Conservation (phyloP, 2,113 vertebrate genomes). For the Sinocyclocheilus anshuiensis region DNA sequence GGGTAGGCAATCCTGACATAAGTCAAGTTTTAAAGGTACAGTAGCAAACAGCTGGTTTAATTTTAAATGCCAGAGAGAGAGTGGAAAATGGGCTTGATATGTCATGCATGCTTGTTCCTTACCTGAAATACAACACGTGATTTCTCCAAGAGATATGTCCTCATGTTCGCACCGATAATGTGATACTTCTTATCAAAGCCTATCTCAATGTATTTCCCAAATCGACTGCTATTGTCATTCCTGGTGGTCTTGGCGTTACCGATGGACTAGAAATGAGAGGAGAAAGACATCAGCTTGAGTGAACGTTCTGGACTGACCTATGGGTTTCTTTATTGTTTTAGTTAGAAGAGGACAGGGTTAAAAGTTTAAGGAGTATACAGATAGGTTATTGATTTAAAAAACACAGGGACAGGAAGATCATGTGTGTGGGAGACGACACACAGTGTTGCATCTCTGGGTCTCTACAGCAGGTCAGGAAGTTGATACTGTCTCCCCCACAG, state of each 20-base stretch:
- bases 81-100: background rate
- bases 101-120: conserved; percentile 52
- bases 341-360: background rate
- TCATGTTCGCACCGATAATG: conserved; percentile 98
- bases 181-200: conserved; percentile 92
- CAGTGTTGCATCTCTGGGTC: background rate
- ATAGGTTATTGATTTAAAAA: conserved; percentile 9
- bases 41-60: background rate
- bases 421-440: background rate
- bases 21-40: background rate
- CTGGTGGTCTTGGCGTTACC: conserved; percentile 98
- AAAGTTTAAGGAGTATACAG: background rate
- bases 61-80: background rate
- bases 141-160: conserved; percentile 97
- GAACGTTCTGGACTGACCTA: background rate
- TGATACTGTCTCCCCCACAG: background rate
- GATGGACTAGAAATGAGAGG: conserved; percentile 81
- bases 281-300: background rate
- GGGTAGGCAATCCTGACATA: background rate
- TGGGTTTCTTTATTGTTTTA: background rate
- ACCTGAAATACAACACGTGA: conserved; percentile 98
- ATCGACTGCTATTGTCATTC: conserved; percentile 99
- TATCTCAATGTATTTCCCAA: conserved; percentile 99
- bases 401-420: background rate
- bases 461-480: conserved; percentile 19